Evolutionary conservation across 2,888 invertebrate genomes (phyloP).

Genomic region (Trachelus iudaicus): DNA sequence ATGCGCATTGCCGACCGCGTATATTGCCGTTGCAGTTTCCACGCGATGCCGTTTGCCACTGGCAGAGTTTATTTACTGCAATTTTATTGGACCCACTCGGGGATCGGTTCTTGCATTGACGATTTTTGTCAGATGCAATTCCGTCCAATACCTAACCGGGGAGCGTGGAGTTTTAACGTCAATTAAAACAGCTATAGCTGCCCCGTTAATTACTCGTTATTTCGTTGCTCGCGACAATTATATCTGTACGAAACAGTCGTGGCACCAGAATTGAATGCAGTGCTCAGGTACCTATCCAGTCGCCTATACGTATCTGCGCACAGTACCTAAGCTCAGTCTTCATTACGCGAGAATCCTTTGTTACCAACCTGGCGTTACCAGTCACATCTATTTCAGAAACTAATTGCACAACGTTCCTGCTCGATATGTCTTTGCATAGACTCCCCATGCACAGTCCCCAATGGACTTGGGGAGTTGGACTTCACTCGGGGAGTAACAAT

Average conservation of each 20-base stretch:
- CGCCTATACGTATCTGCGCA: neutral
- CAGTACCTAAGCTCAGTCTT: neutral
- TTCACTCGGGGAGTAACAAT: neutral
- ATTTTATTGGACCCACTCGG: neutral
- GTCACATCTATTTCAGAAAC: neutral
- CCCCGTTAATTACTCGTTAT: neutral
- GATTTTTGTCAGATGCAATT: neutral
- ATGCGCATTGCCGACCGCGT: neutral
- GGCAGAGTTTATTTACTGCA: neutral
- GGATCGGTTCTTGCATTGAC: neutral
- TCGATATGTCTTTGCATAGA: neutral
- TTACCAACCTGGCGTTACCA: neutral
- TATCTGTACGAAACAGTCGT: neutral
- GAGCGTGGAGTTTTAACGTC: neutral
- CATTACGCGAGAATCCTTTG: neutral
- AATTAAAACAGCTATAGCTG: neutral
- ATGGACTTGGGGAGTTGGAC: neutral
- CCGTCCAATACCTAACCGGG: neutral
- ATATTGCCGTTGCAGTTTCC: neutral
- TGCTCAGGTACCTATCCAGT: neutral
- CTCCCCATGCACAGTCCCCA: neutral
- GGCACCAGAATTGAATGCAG: neutral
- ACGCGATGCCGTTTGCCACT: neutral
- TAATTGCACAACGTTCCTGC: neutral
- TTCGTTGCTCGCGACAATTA: neutral